Percentiles rank a stretch among this genome's conserved stretches.
Conservation (phyloP, 1,140 invertebrate species). For the Lycorma delicatula region DNA sequence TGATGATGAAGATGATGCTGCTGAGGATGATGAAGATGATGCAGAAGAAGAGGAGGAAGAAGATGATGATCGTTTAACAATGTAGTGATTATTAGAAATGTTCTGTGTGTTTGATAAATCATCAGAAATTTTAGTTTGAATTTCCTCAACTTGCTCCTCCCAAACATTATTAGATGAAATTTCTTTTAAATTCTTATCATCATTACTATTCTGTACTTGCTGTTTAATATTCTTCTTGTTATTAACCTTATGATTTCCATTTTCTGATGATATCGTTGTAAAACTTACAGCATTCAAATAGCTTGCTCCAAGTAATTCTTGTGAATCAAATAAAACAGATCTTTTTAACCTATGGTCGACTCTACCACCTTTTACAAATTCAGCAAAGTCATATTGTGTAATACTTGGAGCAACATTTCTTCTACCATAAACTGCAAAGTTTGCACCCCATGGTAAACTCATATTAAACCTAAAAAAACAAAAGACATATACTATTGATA, state of each 20-base stretch:
- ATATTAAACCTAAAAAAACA: slow-evolving; percentile 59
- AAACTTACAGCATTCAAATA: slow-evolving; percentile 37
- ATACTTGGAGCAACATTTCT: slow-evolving; percentile 87
- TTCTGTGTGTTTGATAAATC: no score
- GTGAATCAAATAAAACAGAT: slow-evolving; percentile 2
- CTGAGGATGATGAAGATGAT: background rate
- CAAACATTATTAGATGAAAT: no score
- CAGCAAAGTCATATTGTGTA: slow-evolving; percentile 91
- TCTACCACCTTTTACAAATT: slow-evolving; percentile 77
- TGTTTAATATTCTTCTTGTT: no score
- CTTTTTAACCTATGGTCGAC: slow-evolving; percentile 62
- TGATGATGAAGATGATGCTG: background rate
- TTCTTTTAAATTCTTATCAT: background rate
- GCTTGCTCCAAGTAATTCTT: slow-evolving; percentile 3
- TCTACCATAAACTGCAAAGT: slow-evolving; percentile 87
- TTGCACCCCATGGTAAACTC: slow-evolving; percentile 79
- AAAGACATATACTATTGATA: background rate
- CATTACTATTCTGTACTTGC: background rate
- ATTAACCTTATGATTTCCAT: background rate
- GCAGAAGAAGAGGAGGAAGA: background rate
- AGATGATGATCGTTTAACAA: background rate
- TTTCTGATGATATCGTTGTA: slow-evolving; percentile 25
- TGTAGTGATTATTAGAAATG: no score
- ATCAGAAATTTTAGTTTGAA: background rate
- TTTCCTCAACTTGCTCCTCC: background rate